Percentiles rank a stretch among this genome's conserved stretches.
Evolutionary conservation across 1,140 invertebrate species (phyloP).

Genomic region (Aphaenogaster rudis): DNA sequence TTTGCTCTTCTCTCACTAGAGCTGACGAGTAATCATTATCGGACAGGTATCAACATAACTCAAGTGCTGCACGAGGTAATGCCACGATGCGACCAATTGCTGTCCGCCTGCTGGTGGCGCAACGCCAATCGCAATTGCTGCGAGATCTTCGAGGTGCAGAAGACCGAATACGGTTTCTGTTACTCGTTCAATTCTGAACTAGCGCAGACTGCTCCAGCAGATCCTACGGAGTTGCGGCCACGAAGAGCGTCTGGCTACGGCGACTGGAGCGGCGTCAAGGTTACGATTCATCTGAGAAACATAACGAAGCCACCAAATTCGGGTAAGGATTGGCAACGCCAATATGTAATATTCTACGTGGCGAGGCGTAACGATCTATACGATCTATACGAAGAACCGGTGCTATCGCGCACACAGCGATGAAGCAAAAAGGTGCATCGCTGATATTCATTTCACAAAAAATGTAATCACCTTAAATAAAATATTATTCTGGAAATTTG

Average conservation of each 20-base stretch:
- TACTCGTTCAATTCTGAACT: slow-evolving; percentile 61
- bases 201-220: background rate
- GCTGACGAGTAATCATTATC: background rate
- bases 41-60: slow-evolving; percentile 48
- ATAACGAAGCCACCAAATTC: slow-evolving; percentile 62
- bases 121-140: slow-evolving; percentile 45
- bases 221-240: slow-evolving; percentile 25
- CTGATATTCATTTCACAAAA: background rate
- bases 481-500: background rate
- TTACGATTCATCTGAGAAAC: slow-evolving; percentile 57
- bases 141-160: slow-evolving; percentile 60
- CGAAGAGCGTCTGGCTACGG: slow-evolving; percentile 51
- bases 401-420: background rate
- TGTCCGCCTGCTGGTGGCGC: slow-evolving; percentile 58
- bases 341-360: slow-evolving; percentile 56
- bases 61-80: slow-evolving; percentile 29
- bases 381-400: background rate
- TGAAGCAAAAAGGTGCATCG: background rate
- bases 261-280: slow-evolving; percentile 54
- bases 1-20: background rate
- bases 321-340: background rate
- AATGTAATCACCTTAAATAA: slow-evolving; percentile 34
- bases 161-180: slow-evolving; percentile 58
- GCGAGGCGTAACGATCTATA: background rate
- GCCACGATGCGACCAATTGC: slow-evolving; percentile 46